A percentile compares a stretch with the other conserved stretches of the same genome.
Evolutionary conservation across 2,888 invertebrate species (phyloP).

Genomic region (Orchestes rusci): DNA sequence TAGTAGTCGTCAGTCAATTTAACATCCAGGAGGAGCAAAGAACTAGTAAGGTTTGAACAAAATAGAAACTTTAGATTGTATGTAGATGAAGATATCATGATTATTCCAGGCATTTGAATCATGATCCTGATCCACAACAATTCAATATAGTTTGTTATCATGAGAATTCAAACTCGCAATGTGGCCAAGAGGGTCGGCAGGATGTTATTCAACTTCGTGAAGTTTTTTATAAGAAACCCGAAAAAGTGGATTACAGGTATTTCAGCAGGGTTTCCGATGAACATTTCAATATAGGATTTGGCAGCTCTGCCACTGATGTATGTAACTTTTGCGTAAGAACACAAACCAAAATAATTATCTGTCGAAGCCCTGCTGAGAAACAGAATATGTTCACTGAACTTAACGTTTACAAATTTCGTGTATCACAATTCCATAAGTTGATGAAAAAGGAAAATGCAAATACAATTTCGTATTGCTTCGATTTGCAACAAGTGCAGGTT

Average conservation of each 20-base stretch:
- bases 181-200: no score
- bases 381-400: not conserved
- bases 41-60: no score
- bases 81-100: no score
- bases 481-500: constrained; percentile 4
- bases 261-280: not conserved
- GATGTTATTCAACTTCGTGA: no score
- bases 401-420: not conserved
- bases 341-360: constrained; percentile 1
- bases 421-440: not conserved
- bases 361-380: not conserved
- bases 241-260: not conserved
- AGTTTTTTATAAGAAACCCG: no score
- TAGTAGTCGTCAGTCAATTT: no score
- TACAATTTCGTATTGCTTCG: constrained; percentile 2
- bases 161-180: no score
- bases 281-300: constrained; percentile 7
- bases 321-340: constrained; percentile 4
- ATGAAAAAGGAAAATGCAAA: constrained; percentile 4
- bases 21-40: no score
- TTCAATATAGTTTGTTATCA: no score
- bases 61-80: no score
- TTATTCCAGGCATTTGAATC: no score
- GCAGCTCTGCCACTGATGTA: constrained; percentile 3
- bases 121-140: no score